Evolutionary conservation across 2,113 vertebrate species (phyloP), one percentile per base, ranked within the genome.

Genomic region (Hypocryptadius cinnamomeus): DNA sequence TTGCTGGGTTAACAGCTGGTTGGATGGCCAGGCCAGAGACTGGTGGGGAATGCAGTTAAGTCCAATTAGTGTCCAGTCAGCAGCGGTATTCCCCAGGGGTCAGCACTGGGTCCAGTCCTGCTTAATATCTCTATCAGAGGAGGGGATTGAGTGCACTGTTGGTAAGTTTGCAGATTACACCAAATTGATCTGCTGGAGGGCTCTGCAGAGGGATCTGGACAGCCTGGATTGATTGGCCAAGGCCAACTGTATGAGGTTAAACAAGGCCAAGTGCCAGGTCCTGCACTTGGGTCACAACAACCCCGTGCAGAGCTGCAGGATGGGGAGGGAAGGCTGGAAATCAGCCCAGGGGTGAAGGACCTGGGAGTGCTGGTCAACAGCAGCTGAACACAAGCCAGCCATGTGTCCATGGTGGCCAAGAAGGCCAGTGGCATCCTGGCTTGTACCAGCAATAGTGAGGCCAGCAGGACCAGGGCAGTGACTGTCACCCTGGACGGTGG

Each of bases 401-500:
- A 2, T 13, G n/a, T 63, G 24, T 8, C 47, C 47, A 23, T 7
- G 23, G 19, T 28, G 28, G 39, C 39, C 28, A 24, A 54, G 61
- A 37, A 15, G 5, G 40, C 19, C 28, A 63, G 1, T 9, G 20
- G 47, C 31, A 31, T n/a, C 33, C 47, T 53, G 39, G 30, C 13
- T 8, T n/a, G 13, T 11, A 33, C 3, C 54, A 77, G 4, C 8
- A 53, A 28, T 1, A 30, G 73, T 5, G 19, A 4, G 18, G 15
- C 28, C 56, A 78, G 10, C n/a, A 61, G 39, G 33, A 61, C 2
- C 15, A 53, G 39, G 47, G 0, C 39, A 47, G 28, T 16, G 20
- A 30, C 0, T 0, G 0, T 4, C 2, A 3, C 28, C 7, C 24
- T 9, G 19, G 20, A 45, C 3, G 7, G 2, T 4, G 45, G 5